Evolutionary conservation across 1,140 invertebrate genomes (phyloP).

Genomic region (Lepidurus arcticus): DNA sequence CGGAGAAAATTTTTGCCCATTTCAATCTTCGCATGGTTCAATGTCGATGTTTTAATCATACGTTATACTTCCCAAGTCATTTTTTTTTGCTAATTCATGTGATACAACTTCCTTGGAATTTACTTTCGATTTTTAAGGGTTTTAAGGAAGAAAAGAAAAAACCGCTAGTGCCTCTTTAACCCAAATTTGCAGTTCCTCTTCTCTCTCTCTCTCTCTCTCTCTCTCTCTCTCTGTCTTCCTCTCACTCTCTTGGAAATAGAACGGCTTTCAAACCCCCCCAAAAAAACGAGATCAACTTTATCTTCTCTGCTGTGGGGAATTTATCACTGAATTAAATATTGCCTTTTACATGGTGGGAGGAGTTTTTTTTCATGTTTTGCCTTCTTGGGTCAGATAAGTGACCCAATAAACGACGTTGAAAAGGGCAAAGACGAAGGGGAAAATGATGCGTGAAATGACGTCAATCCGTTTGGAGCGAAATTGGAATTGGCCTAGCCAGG

Average conservation of each 20-base stretch:
- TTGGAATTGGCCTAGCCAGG: slow-evolving; percentile 44
- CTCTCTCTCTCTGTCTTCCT: background rate
- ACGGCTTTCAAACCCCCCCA: background rate
- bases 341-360: slow-evolving; percentile 8
- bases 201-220: background rate
- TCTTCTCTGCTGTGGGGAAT: background rate
- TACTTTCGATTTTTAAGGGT: background rate
- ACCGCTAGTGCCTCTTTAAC: background rate
- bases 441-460: slow-evolving; percentile 47
- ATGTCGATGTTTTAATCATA: slow-evolving; percentile 11
- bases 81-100: background rate
- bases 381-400: slow-evolving; percentile 45
- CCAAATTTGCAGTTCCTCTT: background rate
- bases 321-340: slow-evolving; percentile 17
- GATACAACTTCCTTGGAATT: background rate
- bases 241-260: background rate
- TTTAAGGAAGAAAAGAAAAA: background rate
- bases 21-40: background rate
- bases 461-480: slow-evolving; percentile 48
- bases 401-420: slow-evolving; percentile 50
- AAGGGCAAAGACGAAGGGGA: slow-evolving; percentile 47
- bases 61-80: background rate
- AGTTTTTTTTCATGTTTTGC: slow-evolving; percentile 32
- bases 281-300: background rate
- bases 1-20: background rate